Evolutionary conservation across 2,888 invertebrate species (phyloP), one percentile per base, ranked within the genome.

Genomic region (Anodontia alba): DNA sequence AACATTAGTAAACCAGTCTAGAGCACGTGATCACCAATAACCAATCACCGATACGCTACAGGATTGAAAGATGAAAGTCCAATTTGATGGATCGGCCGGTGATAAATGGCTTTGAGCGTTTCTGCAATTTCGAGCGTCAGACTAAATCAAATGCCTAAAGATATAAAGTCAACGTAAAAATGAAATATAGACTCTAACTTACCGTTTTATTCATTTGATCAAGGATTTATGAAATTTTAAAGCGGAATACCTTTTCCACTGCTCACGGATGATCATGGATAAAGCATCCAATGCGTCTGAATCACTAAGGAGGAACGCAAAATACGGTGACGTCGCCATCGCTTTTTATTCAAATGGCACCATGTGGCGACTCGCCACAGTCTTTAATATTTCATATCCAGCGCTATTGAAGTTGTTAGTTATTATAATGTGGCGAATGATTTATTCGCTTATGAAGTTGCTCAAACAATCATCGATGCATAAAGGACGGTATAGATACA

Each of bases 1-100:
- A 92, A 89, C 88, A 90, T 90, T 91, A 89, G 89, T 87, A 89
- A 86, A 86, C 88, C 87, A 81, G 83, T 80, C 74, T 78, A 80
- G 80, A 79, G 84, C 92, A 92, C 91, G 91, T 92, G 92, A 87
- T 84, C 66, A 67, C 38, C 82, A 77, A 73, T 68, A 86, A 80
- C 91, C 91, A 91, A 91, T 91, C 88, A 87, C 51, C 76, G 42
- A 43, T 43, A 36, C 42, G 82, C 80, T 85, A 76, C 71, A 70
- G 76, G 86, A 81, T 73, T 81, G 80, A 85, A 74, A 80, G 83
- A 80, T 83, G 81, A 80, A 83, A 85, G 83, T 83, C 75, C 43
- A 15, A 7, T 33, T 77, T 86, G 86, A 86, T 81, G 83, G 86
- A 86, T 86, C 75, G 79, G 70, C 54, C 75, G 38, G 85, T 83